A percentile compares a stretch with the other conserved stretches of the same genome.
Evolutionary conservation across 2,797 vertebrate genomes (phyloP).

Genomic region (Echeneis naucrates): DNA sequence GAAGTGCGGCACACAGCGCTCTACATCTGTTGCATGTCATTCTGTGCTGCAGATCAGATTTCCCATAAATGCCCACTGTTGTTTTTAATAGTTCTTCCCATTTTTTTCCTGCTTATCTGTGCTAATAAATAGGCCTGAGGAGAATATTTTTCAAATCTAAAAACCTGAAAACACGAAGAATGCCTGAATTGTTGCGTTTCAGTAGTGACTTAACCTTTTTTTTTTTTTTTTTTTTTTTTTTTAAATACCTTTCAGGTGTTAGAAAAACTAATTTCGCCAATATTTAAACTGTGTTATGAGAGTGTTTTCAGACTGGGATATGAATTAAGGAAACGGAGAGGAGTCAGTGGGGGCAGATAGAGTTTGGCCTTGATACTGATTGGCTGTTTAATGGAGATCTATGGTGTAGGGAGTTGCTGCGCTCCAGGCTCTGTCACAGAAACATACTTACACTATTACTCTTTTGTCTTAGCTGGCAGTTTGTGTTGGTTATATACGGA

Average conservation of each 20-base stretch:
- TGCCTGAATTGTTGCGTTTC: background rate
- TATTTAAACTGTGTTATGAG: background rate
- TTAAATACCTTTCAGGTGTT: background rate
- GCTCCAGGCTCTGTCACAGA: slow-evolving; percentile 58
- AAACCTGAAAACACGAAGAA: slow-evolving; percentile 8
- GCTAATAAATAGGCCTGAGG: background rate
- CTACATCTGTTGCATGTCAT: slow-evolving; percentile 82
- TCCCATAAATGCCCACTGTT: slow-evolving; percentile 51
- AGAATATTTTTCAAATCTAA: slow-evolving; percentile 14
- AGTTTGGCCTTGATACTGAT: slow-evolving; percentile 57
- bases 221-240: background rate
- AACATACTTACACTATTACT: slow-evolving; percentile 63
- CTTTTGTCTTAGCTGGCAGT: slow-evolving; percentile 55
- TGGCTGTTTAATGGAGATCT: slow-evolving; percentile 56
- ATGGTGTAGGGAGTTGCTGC: slow-evolving; percentile 44
- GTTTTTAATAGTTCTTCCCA: slow-evolving; percentile 46
- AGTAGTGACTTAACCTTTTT: background rate
- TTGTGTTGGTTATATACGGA: slow-evolving; percentile 52
- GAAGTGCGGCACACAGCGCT: slow-evolving; percentile 66
- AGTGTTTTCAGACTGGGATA: background rate
- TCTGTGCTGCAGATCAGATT: slow-evolving; percentile 67
- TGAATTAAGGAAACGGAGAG: slow-evolving; percentile 25
- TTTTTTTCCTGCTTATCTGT: slow-evolving; percentile 24
- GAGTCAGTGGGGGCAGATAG: slow-evolving; percentile 1
- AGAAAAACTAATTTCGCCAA: slow-evolving; percentile 1